Evolutionary conservation across 2,797 vertebrate genomes (phyloP), one percentile per base, ranked within the genome.

Genomic region (Peromyscus attwateri): DNA sequence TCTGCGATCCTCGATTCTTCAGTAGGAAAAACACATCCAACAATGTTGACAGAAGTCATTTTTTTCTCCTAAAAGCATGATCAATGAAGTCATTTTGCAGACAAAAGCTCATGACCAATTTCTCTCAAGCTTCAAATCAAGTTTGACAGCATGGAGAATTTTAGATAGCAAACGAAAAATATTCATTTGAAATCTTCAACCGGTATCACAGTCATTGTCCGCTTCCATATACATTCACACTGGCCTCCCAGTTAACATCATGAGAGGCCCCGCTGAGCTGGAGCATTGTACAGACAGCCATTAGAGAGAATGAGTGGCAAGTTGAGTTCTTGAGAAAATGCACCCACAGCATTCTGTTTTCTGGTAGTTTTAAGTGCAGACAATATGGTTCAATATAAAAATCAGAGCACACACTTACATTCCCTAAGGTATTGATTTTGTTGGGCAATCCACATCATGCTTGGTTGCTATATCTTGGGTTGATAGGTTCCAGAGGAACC

Each of bases 1-100:
- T 37, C 2, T 75, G 37, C 14, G 34, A 29, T 34, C 34, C 34
- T 73, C 0, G 25, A 27, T n/a, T 89, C 29, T 94, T 76, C 55
- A 40, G 25, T 87, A 91, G 49, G 73, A 95, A 91, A 76, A 25
- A 19, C 2, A 4, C 16, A 34, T 46, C 57, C 62, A 40, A 2
- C 34, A 66, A 29, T 88, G 68, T 82, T 80, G 95, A 95, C 70
- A 83, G 64, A 46, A 96, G 64, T 21, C 46, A n/a, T 81, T 64
- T 88, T 17, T 94, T 96, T 80, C n/a, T 62, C 57, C 89, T 80
- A 96, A 94, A 89, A 94, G 57, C 25, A 37, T 87, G 91, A 96
- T 95, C 76, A 93, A 96, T 94, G 75, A 93, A 96, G 66, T 76
- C 75, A 91, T 97, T 97, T 94, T 97, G 6, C 66, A 94, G 88